Evolutionary conservation across 2,113 vertebrate species (phyloP), one percentile per base, ranked within the genome.

Genomic region (Microcebus griseorufus): DNA sequence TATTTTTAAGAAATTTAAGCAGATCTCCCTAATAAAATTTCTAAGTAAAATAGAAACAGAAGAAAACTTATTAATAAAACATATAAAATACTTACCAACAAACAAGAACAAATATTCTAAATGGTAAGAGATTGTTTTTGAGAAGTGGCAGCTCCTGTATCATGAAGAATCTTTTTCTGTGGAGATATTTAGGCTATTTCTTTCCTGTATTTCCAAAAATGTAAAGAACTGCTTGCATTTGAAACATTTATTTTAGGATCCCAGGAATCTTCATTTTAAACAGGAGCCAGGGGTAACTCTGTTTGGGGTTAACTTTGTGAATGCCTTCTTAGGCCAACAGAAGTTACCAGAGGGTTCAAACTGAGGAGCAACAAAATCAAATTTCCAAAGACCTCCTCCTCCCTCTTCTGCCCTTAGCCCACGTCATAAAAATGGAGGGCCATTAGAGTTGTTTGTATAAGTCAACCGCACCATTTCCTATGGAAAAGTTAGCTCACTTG

Each of bases 1-100:
- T 65, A 73, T 73, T 91, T 92, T 45, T 11, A 75, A 53, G 90
- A 93, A 64, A 53, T 39, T 93, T 91, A 80, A 93, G 25, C 27
- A 88, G 87, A 88, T 1, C 17, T 87, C 75, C 12, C 64, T 94
- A 76, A 92, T 64, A 78, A 89, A 53, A 75, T 72, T 94, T 86
- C 39, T 79, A 72, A 75, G 23, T 27, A 83, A 86, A 45, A 80
- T 67, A 86, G 67, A 94, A 70, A 87, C 6, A 88, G 55, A 78
- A 64, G n/a, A 53, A 86, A 87, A 94, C 22, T 64, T 73, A 39
- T n/a, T 70, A 70, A 72, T 32, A 67, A 83, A 85, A 58, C n/a
- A 9, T 5, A 32, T 70, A 51, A 32, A 48, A 92, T 75, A 55
- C 39, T 80, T 80, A 87, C 27, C 32, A 79, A 80, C 67, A 45